Conservation (phyloP, 2,113 vertebrate species). For the Grammomys dolichurus region DNA sequence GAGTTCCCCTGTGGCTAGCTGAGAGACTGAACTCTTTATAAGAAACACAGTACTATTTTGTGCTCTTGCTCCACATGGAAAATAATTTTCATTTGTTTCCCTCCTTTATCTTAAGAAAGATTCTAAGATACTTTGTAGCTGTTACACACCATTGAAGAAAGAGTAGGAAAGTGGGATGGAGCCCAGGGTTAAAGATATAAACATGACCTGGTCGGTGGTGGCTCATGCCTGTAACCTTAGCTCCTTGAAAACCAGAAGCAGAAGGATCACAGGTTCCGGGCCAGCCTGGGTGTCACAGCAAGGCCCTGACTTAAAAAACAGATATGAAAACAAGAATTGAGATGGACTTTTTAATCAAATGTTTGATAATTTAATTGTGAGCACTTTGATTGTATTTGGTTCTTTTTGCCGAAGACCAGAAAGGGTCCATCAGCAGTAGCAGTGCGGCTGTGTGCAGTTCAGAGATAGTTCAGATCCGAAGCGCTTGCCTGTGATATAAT, state of each 20-base stretch:
- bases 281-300: background rate
- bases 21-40: background rate
- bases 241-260: background rate
- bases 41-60: background rate
- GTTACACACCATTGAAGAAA: background rate
- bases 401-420: conserved; percentile 58
- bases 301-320: background rate
- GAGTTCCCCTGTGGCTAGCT: too few species aligned
- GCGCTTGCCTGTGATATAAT: background rate
- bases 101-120: conserved; percentile 7
- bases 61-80: background rate
- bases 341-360: conserved; percentile 45
- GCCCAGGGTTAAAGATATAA: background rate
- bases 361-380: conserved; percentile 60
- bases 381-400: conserved; percentile 53
- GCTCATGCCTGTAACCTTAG: background rate
- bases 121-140: background rate
- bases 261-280: background rate
- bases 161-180: background rate
- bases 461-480: conserved; percentile 22
- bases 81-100: conserved; percentile 22
- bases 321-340: conserved; percentile 30
- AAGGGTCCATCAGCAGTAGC: background rate
- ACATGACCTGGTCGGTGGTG: background rate
- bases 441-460: background rate